Base-by-base conservation (phyloP, 2,113 vertebrate species). In the Hypanus sabinus region DNA sequence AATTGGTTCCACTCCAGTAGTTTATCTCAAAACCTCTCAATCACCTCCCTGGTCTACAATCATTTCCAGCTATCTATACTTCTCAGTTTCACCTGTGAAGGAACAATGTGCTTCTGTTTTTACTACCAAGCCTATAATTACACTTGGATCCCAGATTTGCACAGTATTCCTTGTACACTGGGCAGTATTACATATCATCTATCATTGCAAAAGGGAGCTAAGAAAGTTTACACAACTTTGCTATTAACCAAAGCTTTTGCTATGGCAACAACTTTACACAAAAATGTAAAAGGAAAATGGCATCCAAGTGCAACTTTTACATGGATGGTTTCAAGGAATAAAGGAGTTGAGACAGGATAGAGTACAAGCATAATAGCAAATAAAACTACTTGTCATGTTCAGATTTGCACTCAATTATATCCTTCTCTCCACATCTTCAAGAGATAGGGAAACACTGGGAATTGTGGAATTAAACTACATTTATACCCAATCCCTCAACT, bases 101-200 rank as follows among this genome's bases (percentile, higher is more conserved):
- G 8, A 93, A 93, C 91, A 93, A 93, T 93, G 65, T n/a, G 7
- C 38, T 73, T 22, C 14, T 30, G 22, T 93, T 5, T 22, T 73
- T 24, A 73, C 71, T 22, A 73, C 36, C 71, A 93, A 73, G 33
- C 70, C 24, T 93, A 30, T 93, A 93, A 93, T 93, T 93, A 93
- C 27, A 22, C 36, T 12, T 46, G 10, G 4, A 55, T 46, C 24
- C 24, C 22, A 91, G 14, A 70, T 33, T 4, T 68, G 30, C 65
- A 12, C n/a, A 18, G 14, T 33, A 18, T 27, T 88, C 55, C 3
- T 33, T 38, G 30, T 90, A 92, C 65, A 71, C 20, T 27, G 33
- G 3, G 10, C 68, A 30, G 68, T 16, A 27, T 75, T 75, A 55
- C 62, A 55, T 38, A 38, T 36, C 68, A 11, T 38, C 12, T 9